Evolutionary conservation across 2,888 invertebrate species (phyloP).

Genomic region (Chymomyza procnemis): DNA sequence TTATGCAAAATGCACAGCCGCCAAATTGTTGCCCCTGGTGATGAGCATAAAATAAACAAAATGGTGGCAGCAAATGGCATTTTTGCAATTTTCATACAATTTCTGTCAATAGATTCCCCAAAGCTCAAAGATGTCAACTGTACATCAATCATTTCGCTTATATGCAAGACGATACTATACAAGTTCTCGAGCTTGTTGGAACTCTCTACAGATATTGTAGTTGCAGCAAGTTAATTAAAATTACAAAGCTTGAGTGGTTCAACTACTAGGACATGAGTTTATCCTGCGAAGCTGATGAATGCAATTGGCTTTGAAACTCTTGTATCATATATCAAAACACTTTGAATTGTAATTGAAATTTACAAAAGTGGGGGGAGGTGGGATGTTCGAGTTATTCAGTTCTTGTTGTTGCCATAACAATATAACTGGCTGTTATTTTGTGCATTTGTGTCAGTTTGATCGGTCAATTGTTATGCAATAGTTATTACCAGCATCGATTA

Average conservation of each 20-base stretch:
- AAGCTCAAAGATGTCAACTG: not conserved
- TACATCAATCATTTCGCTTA: not conserved
- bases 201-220: no score
- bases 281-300: not conserved
- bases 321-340: slow-evolving; percentile 22
- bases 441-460: not conserved
- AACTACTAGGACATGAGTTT: not conserved
- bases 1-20: slow-evolving; percentile 24
- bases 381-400: no score
- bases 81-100: not conserved
- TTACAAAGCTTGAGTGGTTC: slow-evolving; percentile 27
- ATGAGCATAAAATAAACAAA: slow-evolving; percentile 26
- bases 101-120: not conserved
- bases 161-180: not conserved
- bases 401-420: not conserved
- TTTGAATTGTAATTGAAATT: slow-evolving; percentile 41
- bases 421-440: not conserved
- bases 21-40: slow-evolving; percentile 12
- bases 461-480: slow-evolving; percentile 2
- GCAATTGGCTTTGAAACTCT: not conserved
- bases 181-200: not conserved
- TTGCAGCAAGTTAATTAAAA: slow-evolving; percentile 38
- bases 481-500: slow-evolving; percentile 5
- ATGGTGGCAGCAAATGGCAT: not conserved
- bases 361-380: no score